These are phyloP conservation scores for Brachionus calyciflorus DNA, from an alignment of 1,140 invertebrate genomes.

Conservation along the genomic window DNA sequence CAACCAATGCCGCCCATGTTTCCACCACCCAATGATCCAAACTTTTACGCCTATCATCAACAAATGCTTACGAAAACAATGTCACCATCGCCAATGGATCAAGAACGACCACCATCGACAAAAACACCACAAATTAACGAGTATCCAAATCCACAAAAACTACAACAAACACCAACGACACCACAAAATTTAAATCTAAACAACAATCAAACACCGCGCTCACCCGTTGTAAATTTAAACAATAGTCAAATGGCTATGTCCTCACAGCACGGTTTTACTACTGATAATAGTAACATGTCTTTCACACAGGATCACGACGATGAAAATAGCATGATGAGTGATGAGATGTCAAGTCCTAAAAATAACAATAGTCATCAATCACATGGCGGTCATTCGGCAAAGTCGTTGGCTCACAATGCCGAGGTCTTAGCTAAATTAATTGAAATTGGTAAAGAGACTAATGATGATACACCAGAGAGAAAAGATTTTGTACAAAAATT, in stretches of 20 bases:
- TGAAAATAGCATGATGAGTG: slow-evolving; percentile 40
- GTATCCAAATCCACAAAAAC: no score
- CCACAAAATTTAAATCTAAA: background rate
- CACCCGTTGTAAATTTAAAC: background rate
- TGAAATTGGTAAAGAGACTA: background rate
- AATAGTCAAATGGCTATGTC: no score
- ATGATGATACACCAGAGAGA: background rate
- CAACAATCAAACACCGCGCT: background rate
- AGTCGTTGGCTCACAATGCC: slow-evolving; percentile 1
- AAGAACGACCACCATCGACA: background rate
- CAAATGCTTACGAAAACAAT: no score
- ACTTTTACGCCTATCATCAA: background rate
- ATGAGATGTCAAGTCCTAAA: slow-evolving; percentile 25
- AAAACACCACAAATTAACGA: background rate
- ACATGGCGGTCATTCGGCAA: no score
- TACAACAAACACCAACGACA: no score
- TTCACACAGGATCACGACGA: slow-evolving; percentile 29
- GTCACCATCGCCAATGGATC: no score
- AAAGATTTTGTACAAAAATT: slow-evolving; percentile 32
- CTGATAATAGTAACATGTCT: slow-evolving; percentile 42
- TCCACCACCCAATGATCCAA: background rate
- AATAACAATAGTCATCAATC: no score
- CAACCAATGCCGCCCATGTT: background rate
- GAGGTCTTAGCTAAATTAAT: slow-evolving; percentile 1
- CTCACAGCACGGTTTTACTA: background rate